Evolutionary conservation across 2,797 vertebrate genomes (phyloP), one percentile per base, ranked within the genome.

Genomic region (Catostomus latipinnis): DNA sequence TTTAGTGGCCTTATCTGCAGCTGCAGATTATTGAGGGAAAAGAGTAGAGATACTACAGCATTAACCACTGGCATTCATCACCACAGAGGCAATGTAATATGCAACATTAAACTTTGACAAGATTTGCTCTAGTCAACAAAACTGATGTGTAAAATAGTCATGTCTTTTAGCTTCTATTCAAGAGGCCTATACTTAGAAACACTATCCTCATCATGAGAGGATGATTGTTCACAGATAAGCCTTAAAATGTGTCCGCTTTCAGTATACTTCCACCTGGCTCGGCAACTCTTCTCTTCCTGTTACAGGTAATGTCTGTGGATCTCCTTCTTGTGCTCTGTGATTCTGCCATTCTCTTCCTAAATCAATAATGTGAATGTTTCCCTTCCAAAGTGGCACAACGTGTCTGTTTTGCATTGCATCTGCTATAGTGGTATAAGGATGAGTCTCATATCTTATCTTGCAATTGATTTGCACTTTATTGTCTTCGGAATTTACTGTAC

Each of bases 181-280:
- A 58, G 80, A 78, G 76, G 79, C 14, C 65, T 80, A 74, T 56
- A 68, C 34, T 82, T 18, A 65, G 60, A 79, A 73, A 70, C 57
- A 74, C 81, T 62, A 73, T 3, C 34, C 34, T 34, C 34, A 34
- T 4, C 34, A 34, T 54, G 76, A 76, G 76, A 80, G 83, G 86
- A 81, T 86, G 89, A 91, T 86, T 88, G 90, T 93, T 93, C 92
- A 93, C 91, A 91, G 87, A 88, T 88, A 90, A 92, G 92, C 93
- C 92, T 92, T 93, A 94, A 92, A 78, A 68, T 62, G 84, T 85
- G 88, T 85, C 87, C 83, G 85, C 86, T 81, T 86, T 74, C 77
- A 58, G 85, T 56, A 78, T 84, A 69, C 82, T 76, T 74, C 76
- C 84, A 68, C 81, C 65, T 73, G 10, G 67, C 79, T 78, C 78